Evolutionary conservation across 2,888 invertebrate genomes (phyloP).

Genomic region (Hesperia comma): DNA sequence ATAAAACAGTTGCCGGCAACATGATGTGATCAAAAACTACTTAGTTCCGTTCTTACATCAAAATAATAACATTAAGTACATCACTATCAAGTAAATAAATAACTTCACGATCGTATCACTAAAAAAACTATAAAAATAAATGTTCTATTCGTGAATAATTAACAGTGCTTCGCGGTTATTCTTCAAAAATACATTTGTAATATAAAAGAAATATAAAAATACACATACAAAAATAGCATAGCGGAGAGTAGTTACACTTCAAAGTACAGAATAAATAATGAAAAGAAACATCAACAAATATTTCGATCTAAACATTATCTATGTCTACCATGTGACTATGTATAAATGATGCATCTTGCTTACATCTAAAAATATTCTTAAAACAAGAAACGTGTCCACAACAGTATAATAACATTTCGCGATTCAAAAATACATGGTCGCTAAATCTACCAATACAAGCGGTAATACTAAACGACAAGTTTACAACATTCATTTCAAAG

Average conservation of each 20-base stretch:
- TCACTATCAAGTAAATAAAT: not conserved
- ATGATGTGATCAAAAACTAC: no score
- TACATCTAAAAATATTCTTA: not conserved
- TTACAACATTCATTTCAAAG: no score
- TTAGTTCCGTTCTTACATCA: no score
- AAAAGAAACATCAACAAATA: not conserved
- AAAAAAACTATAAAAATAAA: constrained; percentile 7
- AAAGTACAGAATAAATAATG: constrained; percentile 13
- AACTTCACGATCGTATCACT: not conserved
- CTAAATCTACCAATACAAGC: no score
- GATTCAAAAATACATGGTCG: not conserved
- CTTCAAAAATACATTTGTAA: constrained; percentile 17
- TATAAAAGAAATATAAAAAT: constrained; percentile 14
- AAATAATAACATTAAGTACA: not conserved
- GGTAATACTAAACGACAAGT: no score
- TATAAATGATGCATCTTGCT: not conserved
- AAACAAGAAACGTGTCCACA: not conserved
- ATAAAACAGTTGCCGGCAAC: no score
- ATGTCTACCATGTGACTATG: not conserved
- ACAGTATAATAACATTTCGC: not conserved
- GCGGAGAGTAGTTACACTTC: constrained; percentile 21
- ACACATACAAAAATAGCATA: constrained; percentile 10
- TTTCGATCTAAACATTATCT: not conserved
- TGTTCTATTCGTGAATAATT: constrained; percentile 2
- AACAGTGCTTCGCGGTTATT: constrained; percentile 2